Evolutionary conservation across 2,113 vertebrate genomes (phyloP), one percentile per base, ranked within the genome.

Genomic region (Ranitomeya variabilis): DNA sequence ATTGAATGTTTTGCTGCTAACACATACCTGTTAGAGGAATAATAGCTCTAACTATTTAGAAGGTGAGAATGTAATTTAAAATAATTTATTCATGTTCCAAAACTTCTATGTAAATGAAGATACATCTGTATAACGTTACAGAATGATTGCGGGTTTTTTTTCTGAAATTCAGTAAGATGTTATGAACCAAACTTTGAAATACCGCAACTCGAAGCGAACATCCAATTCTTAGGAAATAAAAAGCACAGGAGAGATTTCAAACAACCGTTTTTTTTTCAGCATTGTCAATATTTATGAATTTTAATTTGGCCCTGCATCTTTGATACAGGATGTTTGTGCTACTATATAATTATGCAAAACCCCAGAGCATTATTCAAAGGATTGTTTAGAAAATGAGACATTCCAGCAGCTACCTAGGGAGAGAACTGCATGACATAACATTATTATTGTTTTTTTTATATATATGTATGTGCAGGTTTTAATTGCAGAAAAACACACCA

Each of bases 211-310:
- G 60, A 60, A 85, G 21, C 21, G 23, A 81, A 62, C 45, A 87
- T 80, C 26, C 60, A 67, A 51, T 87, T 71, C 82, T 84, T 67
- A 84, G 66, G 69, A 62, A 62, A 74, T 21, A 81, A 88, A 88
- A 77, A 83, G 62, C 55, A 78, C 80, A 67, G 73, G 51, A 69
- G 62, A 84, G 26, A 69, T 85, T 85, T 79, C 81, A 89, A 89
- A 89, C 76, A 64, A 79, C 10, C 52, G 18, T 79, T 89, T 85
- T 89, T 85, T 71, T 79, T 62, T 79, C 87, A 31, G 81, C 52
- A 89, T 85, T 89, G 87, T 89, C 87, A 89, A 89, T 89, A 85
- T 89, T 89, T 89, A 89, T 89, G 82, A 89, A 89, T 89, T 89
- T 89, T 85, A 89, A 85, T 89, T 89, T 67, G 62, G 62, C 73